Conservation (phyloP, 37 sponge, comb jelly and placozoan genomes). For the Petrosia ficiformis region DNA sequence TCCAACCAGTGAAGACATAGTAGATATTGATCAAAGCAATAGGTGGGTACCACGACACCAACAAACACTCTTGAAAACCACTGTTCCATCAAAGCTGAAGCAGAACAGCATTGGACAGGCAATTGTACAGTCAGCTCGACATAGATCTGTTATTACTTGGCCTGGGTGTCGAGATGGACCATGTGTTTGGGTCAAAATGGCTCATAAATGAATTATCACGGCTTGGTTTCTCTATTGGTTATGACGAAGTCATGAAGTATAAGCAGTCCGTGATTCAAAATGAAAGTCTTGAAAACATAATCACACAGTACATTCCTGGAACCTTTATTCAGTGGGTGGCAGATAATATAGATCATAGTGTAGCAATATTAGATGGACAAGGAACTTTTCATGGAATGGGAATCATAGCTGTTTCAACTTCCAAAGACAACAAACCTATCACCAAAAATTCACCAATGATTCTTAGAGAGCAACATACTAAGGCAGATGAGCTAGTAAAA, state of each 20-base stretch:
- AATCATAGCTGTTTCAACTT: conserved; percentile 24
- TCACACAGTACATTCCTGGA: conserved; percentile 3
- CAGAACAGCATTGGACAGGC: conserved; percentile 33
- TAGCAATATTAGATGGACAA: conserved; percentile 9
- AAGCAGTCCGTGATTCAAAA: conserved; percentile 18
- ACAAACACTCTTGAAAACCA: conserved; percentile 23
- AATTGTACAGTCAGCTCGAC: conserved; percentile 19
- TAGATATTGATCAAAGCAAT: conserved; percentile 12
- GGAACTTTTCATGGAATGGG: conserved; percentile 25
- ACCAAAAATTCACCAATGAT: conserved; percentile 6
- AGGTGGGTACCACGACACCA: conserved; percentile 20
- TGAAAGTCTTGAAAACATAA: background rate
- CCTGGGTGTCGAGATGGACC: conserved; percentile 24
- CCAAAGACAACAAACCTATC: conserved; percentile 18
- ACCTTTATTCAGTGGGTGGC: conserved; percentile 21
- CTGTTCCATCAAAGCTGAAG: background rate
- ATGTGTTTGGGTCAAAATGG: conserved; percentile 34
- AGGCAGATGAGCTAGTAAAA: conserved; percentile 13
- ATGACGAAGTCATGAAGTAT: conserved; percentile 24
- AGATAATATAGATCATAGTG: conserved; percentile 17
- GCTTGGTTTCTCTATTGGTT: conserved; percentile 19
- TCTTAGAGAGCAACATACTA: conserved; percentile 10
- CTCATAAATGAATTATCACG: conserved; percentile 14
- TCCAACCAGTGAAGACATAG: conserved; percentile 26
- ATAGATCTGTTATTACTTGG: conserved; percentile 8